Conservation (phyloP, 2,888 invertebrate genomes). For the Orchesella flavescens region DNA sequence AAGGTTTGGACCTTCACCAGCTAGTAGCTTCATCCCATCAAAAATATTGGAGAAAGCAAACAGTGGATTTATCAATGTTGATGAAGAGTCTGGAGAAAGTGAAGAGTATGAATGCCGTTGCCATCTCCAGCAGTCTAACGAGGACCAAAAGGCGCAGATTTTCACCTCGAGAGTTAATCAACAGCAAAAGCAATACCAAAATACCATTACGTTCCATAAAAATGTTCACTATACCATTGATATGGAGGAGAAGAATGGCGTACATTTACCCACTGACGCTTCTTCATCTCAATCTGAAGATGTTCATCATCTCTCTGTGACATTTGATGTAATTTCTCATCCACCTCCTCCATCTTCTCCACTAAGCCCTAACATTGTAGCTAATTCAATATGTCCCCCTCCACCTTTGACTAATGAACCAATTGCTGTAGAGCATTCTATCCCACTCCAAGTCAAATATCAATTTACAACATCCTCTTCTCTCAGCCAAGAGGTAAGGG, state of each 20-base stretch:
- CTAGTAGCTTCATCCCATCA: conserved; percentile 28
- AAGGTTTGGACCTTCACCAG: conserved; percentile 11
- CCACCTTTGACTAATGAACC: conserved; percentile 56
- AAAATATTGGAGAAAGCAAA: conserved; percentile 45
- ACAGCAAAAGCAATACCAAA: conserved; percentile 6
- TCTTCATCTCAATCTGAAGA: conserved; percentile 56
- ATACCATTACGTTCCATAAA: conserved; percentile 27
- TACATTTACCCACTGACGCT: conserved; percentile 19
- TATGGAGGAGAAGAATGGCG: conserved; percentile 38
- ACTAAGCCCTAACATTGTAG: conserved; percentile 54
- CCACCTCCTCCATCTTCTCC: conserved; percentile 56
- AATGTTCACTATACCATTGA: conserved; percentile 55
- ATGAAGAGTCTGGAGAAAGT: conserved; percentile 54
- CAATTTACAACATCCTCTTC: conserved; percentile 43
- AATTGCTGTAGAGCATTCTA: conserved; percentile 6
- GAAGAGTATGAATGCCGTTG: conserved; percentile 59
- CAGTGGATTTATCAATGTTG: conserved; percentile 49
- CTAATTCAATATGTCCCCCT: conserved; percentile 59
- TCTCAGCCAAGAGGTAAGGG: conserved; percentile 43
- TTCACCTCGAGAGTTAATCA: conserved; percentile 27
- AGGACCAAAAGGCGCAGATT: conserved; percentile 12
- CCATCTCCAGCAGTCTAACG: conserved; percentile 40
- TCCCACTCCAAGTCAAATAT: conserved; percentile 46
- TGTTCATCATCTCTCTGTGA: conserved; percentile 60
- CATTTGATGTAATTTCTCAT: conserved; percentile 63